Evolutionary conservation across 1,140 invertebrate genomes (phyloP).

Genomic region (Eufriesea mexicana): DNA sequence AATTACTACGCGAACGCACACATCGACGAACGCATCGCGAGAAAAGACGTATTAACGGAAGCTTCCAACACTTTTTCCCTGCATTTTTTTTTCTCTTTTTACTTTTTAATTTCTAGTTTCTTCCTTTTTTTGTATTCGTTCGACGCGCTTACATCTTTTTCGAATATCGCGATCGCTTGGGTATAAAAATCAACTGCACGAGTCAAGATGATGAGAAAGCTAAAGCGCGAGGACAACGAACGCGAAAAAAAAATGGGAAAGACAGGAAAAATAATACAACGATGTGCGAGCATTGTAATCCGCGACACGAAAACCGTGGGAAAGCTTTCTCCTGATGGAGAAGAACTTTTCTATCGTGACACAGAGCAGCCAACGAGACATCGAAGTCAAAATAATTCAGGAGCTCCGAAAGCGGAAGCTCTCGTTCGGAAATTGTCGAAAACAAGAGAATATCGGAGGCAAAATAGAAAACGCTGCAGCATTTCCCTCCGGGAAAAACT

Average conservation of each 20-base stretch:
- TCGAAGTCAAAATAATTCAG: neutral
- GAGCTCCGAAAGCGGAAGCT: neutral
- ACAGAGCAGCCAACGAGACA: neutral
- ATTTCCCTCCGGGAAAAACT: neutral
- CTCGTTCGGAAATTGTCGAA: neutral
- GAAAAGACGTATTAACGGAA: neutral
- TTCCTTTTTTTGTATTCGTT: neutral
- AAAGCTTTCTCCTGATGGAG: slow-evolving; percentile 9
- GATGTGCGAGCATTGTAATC: neutral
- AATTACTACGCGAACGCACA: slow-evolving; percentile 18
- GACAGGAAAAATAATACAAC: too few relatives aligned
- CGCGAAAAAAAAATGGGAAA: neutral
- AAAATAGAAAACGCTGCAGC: neutral
- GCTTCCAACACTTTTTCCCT: neutral
- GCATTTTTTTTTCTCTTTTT: neutral
- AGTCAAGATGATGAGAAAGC: neutral
- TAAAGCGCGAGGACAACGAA: neutral
- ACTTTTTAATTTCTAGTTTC: neutral
- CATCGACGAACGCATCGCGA: neutral
- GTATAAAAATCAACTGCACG: neutral
- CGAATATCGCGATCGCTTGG: neutral
- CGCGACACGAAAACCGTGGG: neutral
- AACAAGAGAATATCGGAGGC: neutral
- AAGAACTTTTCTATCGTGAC: neutral
- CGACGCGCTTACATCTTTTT: neutral